A percentile compares a stretch with the other conserved stretches of the same genome.
phyloP scores from a whole-genome alignment of 2,113 vertebrate species.

The Strix uralensis region DNA sequence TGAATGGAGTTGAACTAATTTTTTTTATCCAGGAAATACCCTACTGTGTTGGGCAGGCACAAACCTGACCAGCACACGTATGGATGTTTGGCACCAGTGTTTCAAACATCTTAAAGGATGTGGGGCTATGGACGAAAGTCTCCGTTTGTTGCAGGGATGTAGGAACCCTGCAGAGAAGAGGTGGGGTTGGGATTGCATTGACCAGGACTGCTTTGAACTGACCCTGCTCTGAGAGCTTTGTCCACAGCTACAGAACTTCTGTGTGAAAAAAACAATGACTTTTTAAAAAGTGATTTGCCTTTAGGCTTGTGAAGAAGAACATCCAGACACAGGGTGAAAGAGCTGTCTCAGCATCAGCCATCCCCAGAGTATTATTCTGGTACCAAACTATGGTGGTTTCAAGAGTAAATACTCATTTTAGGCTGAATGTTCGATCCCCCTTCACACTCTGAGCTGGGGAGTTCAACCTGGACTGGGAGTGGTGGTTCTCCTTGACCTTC shows the following conservation, averaged over 20 bases:
- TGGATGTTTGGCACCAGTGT: neutral
- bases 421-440: neutral
- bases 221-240: neutral
- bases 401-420: neutral
- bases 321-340: neutral
- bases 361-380: neutral
- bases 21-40: conserved; percentile 7
- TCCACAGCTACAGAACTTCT: neutral
- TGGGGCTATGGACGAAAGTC: neutral
- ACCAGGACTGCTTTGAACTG: neutral
- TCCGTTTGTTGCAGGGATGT: neutral
- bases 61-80: neutral
- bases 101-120: neutral
- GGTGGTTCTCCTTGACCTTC: neutral
- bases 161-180: neutral
- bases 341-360: neutral
- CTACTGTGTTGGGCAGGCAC: conserved; percentile 7
- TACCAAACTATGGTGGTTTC: neutral
- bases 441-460: accelerated
- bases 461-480: accelerated
- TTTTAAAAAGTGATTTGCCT: neutral
- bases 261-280: neutral
- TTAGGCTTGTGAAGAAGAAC: neutral
- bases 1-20: neutral
- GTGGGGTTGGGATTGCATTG: neutral